A percentile compares a stretch with the other conserved stretches of the same genome.
Conservation (phyloP, 1,140 invertebrate genomes). For the Tetraneura akinire region DNA sequence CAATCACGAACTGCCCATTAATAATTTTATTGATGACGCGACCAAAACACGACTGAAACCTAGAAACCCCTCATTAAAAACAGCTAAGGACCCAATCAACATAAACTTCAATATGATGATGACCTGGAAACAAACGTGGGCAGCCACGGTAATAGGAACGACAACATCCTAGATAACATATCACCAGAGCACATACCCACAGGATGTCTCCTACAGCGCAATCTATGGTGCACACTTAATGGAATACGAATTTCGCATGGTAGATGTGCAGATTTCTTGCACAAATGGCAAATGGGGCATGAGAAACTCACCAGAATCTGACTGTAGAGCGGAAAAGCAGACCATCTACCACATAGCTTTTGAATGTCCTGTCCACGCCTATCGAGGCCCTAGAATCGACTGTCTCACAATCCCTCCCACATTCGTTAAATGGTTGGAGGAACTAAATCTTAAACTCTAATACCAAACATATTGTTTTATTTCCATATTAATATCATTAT, state of each 20-base stretch:
- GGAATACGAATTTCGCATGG: too few species aligned
- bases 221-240: constrained; percentile 20
- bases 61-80: too few species aligned
- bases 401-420: constrained; percentile 14
- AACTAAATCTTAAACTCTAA: neutral
- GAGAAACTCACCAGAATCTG: neutral
- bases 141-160: neutral
- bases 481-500: neutral
- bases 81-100: neutral
- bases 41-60: constrained; percentile 29
- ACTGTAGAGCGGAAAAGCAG: neutral
- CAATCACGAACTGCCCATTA: neutral
- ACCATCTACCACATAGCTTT: too few species aligned
- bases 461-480: neutral
- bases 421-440: neutral
- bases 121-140: neutral
- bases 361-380: too few species aligned
- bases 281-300: constrained; percentile 24
- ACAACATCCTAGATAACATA: neutral
- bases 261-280: too few species aligned
- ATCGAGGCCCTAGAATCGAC: too few species aligned
- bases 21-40: neutral
- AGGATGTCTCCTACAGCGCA: neutral
- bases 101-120: constrained; percentile 13
- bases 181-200: too few species aligned